A percentile compares a stretch with the other conserved stretches of the same genome.
Conservation (phyloP, 2,888 invertebrate species). For the Biston betularia region DNA sequence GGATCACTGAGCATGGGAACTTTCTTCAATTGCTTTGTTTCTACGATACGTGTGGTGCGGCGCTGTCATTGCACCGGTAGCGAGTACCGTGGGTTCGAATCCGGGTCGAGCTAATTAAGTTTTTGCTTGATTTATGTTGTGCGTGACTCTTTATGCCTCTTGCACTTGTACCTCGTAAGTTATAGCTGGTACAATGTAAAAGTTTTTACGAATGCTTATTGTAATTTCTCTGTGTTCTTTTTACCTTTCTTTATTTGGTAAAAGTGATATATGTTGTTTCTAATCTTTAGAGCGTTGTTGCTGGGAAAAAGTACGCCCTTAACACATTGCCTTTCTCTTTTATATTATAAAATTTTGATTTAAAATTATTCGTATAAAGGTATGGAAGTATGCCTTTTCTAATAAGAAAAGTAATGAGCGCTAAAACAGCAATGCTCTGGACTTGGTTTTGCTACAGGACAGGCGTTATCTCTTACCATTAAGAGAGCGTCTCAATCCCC, state of each 20-base stretch:
- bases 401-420: too few relatives aligned
- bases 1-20: conserved; percentile 59
- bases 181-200: conserved; percentile 33
- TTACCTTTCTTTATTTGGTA: neutral
- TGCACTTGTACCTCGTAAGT: conserved; percentile 39
- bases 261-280: neutral
- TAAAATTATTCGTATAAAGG: too few relatives aligned
- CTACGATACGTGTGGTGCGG: conserved; percentile 39
- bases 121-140: conserved; percentile 55
- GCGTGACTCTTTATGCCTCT: conserved; percentile 41
- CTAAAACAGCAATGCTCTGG: too few relatives aligned
- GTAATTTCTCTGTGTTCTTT: neutral
- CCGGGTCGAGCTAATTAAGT: conserved; percentile 64
- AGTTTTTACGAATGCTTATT: conserved; percentile 11
- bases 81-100: conserved; percentile 47
- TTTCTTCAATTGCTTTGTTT: conserved; percentile 49
- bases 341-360: too few relatives aligned
- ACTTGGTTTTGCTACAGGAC: too few relatives aligned
- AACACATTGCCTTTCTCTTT: too few relatives aligned
- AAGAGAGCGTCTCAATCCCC: too few relatives aligned
- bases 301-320: too few relatives aligned
- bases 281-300: too few relatives aligned
- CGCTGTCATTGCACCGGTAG: conserved; percentile 40
- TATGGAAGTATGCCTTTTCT: too few relatives aligned
- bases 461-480: too few relatives aligned